Base-by-base conservation (phyloP, 2,113 vertebrate species). In the Brachypodius melanocephalos region DNA sequence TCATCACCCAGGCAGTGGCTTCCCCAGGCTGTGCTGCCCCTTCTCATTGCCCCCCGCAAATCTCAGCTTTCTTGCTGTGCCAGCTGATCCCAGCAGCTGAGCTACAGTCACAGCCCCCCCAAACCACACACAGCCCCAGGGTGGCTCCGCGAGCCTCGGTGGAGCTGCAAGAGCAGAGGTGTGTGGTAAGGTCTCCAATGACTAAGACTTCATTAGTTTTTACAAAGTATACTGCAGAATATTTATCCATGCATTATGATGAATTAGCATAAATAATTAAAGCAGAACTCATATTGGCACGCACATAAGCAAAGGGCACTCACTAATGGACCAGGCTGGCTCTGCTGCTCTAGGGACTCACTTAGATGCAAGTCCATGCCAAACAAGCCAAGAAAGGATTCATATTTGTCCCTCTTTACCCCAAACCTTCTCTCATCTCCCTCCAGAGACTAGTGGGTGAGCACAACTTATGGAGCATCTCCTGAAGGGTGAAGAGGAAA, bases 261-360 rank as follows among this genome's bases (percentile, higher is more conserved):
- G 77, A 95, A 94, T 95, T 96, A 96, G 74, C 94, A 93, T 96
- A 91, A 97, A 97, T 97, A 97, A 97, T 97, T 97, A 93, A 97
- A 94, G 67, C 36, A 46, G 63, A 77, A 42, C 68, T 85, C 9
- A 2, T 58, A 84, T 6, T 71, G 85, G 76, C 9, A 14, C 88
- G 73, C 46, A 57, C 85, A 79, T 22, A 69, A 92, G 89, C 74
- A 91, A 74, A 83, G 69, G 85, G 73, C 83, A 54, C 63, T 90
- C 5, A 4, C 93, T 95, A 97, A 97, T 96, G 96, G 89, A 94
- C 83, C 45, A 42, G 59, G 38, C 75, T 90, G 10, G 3, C 59
- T 87, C 87, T 91, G 79, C 59, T 77, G 74, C 62, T 40, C 48
- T 1, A 2, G 31, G 69, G 89, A 84, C 45, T 46, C 59, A 34